Conservation (phyloP, 2,113 vertebrate genomes). For the Poeciliopsis prolifica region DNA sequence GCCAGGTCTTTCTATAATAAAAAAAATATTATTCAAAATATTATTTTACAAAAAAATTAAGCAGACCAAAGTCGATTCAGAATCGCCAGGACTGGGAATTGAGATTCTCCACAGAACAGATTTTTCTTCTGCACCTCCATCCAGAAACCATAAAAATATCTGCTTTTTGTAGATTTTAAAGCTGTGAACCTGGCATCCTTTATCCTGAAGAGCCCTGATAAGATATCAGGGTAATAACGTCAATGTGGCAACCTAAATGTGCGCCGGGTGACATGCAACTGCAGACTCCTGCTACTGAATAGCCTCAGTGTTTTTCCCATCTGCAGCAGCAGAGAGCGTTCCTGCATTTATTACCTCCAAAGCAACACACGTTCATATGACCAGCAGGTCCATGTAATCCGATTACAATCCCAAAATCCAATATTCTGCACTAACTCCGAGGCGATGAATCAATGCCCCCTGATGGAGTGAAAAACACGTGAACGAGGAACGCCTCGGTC, state of each 20-base stretch:
- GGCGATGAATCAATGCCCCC: conserved; percentile 44
- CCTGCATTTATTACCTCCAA: conserved; percentile 41
- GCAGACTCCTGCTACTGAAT: conserved; percentile 49
- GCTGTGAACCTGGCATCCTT: conserved; percentile 2
- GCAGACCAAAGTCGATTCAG: too few species aligned
- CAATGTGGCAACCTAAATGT: conserved; percentile 17
- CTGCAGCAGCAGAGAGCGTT: conserved; percentile 42
- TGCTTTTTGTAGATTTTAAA: neutral
- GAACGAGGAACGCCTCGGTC: neutral
- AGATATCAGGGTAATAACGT: conserved; percentile 5
- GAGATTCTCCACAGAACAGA: too few species aligned
- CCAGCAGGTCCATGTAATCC: conserved; percentile 45
- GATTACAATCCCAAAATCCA: conserved; percentile 61
- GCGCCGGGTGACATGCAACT: conserved; percentile 48
- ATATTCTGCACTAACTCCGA: conserved; percentile 61
- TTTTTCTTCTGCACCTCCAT: too few species aligned
- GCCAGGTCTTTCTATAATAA: too few species aligned
- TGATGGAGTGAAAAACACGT: conserved; percentile 41
- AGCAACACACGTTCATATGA: conserved; percentile 64
- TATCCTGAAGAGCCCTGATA: conserved; percentile 5
- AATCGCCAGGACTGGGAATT: too few species aligned
- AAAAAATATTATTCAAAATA: too few species aligned
- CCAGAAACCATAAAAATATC: neutral
- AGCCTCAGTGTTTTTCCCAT: conserved; percentile 60
- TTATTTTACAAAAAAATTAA: too few species aligned